Evolutionary conservation across 1,140 invertebrate species (phyloP), one percentile per base, ranked within the genome.

Genomic region (Uloborus diversus): DNA sequence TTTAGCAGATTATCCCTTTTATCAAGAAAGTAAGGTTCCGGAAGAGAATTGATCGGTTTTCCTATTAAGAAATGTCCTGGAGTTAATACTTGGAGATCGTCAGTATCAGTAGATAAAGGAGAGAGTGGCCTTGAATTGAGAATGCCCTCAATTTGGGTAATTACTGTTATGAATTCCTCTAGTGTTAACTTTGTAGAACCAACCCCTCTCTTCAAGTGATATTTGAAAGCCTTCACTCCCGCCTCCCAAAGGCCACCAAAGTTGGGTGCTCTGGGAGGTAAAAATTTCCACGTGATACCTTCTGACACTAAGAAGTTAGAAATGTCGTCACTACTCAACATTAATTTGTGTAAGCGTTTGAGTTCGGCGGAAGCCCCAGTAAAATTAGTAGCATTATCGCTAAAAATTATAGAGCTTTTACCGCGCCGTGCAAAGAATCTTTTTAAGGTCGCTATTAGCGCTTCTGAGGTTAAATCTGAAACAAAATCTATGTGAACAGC

Each of bases 1-100:
- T 14, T 20, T 20, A 53, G 23, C 23, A 0, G 49, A 53, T 4
- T 53, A n/a, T 53, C 49, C 23, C 23, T 2, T 20, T 20, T 3
- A 9, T 53, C 1, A 2, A 53, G 7, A 20, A 53, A 53, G 23
- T 53, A 20, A 20, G 49, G 1, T 20, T 2, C 49, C 7, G 4
- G 17, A 53, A 53, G 0, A 17, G 53, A 9, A 42, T 25, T 62
- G 30, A 65, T 14, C 5, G 61, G 47, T 23, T 64, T 47, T 2
- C 62, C 49, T 1, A 79, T 70, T 49, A 68, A 35, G 28, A 79
- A 76, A 62, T 79, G 76, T 9, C 33, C 76, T 35, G 49, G 32
- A 4, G 42, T 68, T 49, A 76, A 51, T 5, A 62, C 30, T 30
- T 17, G 25, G 32, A 62, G 17, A 20, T 42, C 42, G 35, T 53